phyloP scores from a whole-genome alignment of 1,140 invertebrate genomes.

The Zaprionus davidi region DNA sequence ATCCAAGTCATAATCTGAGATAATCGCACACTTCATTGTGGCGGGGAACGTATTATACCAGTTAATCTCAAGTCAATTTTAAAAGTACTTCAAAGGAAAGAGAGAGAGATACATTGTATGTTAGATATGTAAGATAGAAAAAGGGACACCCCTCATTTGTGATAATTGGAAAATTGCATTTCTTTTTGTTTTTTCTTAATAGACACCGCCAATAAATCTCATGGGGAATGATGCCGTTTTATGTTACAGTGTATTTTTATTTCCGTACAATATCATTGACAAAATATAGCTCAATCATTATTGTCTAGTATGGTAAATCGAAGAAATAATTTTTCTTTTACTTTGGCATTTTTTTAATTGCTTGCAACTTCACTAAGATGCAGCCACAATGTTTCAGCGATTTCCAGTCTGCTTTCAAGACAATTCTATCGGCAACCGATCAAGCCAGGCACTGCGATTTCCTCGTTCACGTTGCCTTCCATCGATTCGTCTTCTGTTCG shows the following conservation, averaged over 20 bases:
- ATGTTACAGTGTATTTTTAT: too few species aligned
- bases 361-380: too few species aligned
- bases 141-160: too few species aligned
- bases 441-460: neutral
- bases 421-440: neutral
- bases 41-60: neutral
- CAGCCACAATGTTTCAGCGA: neutral
- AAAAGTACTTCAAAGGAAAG: neutral
- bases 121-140: too few species aligned
- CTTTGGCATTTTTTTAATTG: neutral
- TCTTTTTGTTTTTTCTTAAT: too few species aligned
- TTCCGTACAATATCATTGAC: neutral
- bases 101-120: neutral
- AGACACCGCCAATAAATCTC: too few species aligned
- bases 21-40: constrained; percentile 1
- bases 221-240: too few species aligned
- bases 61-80: neutral
- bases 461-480: neutral
- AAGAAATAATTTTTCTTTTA: too few species aligned
- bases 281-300: neutral
- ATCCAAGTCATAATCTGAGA: neutral
- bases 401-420: neutral
- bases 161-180: too few species aligned
- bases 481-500: neutral
- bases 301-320: too few species aligned